These are phyloP conservation scores for Megathymus violae DNA, from an alignment of 1,140 invertebrate genomes.

Conservation along the genomic window DNA sequence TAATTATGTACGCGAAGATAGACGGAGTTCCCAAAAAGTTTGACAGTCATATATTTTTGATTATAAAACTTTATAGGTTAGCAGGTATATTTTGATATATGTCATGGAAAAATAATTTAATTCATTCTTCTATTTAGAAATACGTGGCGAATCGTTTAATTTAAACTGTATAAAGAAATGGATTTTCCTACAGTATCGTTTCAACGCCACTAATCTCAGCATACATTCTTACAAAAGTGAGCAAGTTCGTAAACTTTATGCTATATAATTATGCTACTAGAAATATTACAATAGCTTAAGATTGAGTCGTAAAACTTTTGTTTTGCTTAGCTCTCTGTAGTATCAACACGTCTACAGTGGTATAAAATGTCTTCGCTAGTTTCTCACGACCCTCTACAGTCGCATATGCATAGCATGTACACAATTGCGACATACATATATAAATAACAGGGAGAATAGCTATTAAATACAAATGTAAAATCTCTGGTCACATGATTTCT, in stretches of 20 bases:
- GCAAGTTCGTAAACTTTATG: constrained; percentile 48
- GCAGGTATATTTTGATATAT: constrained; percentile 27
- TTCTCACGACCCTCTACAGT: background rate
- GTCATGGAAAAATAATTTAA: constrained; percentile 34
- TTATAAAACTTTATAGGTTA: constrained; percentile 26
- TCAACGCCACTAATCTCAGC: constrained; percentile 43
- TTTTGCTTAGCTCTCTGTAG: background rate
- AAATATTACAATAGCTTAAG: constrained; percentile 24
- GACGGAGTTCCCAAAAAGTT: constrained; percentile 34
- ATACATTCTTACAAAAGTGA: constrained; percentile 49
- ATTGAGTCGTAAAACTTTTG: background rate
- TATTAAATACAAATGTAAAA: background rate
- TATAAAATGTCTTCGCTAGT: background rate
- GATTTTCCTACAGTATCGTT: constrained; percentile 22
- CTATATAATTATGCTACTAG: background rate
- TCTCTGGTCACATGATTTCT: background rate
- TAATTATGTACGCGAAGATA: constrained; percentile 50
- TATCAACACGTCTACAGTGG: background rate
- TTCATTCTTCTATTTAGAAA: constrained; percentile 31
- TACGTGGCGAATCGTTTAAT: constrained; percentile 20
- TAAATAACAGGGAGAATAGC: background rate
- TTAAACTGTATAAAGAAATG: constrained; percentile 33
- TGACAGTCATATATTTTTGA: constrained; percentile 28
- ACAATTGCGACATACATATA: background rate
- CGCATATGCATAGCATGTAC: background rate